Base-by-base conservation (phyloP, 64 coral and sea anemone genomes). In the Pocillopora verrucosa region DNA sequence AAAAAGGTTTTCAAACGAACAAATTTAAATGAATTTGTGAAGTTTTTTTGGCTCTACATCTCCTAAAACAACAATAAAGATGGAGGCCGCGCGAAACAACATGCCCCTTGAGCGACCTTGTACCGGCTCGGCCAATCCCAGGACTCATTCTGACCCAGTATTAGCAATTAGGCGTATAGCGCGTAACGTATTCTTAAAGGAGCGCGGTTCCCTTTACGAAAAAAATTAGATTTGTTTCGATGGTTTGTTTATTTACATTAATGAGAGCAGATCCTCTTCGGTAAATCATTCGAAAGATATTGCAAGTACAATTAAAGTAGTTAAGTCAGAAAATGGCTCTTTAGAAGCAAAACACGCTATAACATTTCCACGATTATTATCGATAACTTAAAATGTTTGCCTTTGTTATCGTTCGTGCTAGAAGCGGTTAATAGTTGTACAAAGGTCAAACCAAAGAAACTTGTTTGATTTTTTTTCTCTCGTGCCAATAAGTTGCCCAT, bases 331-430 rank as follows among this genome's bases (percentile, higher is more conserved):
- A 88, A 76, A 87, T 88, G 73, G 86, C 86, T 61, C 45, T 88
- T 75, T 88, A 76, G 73, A 88, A n/a, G 86, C 69, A 76, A 88
- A 88, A 88, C 76, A 88, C 76, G 30, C 56, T n/a, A n/a, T 74
- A 88, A 88, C 37, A 76, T 88, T 88, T 88, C 87, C 59, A 78
- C 73, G 59, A 88, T 88, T 78, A 64, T 7, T 62, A 78, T 77
- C 22, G 87, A 88, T 78, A 36, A 67, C 60, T 74, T 88, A 61
- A 74, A 88, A 88, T 88, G 25, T 88, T 88, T 88, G 87, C 60
- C 74, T 88, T 88, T 78, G 73, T 30, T 88, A 67, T 65, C 41
- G 60, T 78, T 88, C 77, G 14, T 88, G 77, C 61, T 78, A 56
- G 59, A 65, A 88, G 75, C 74, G 87, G 87, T 56, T 77, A 36